Conservation (phyloP, 2,113 vertebrate species). For the Pithys albifrons region DNA sequence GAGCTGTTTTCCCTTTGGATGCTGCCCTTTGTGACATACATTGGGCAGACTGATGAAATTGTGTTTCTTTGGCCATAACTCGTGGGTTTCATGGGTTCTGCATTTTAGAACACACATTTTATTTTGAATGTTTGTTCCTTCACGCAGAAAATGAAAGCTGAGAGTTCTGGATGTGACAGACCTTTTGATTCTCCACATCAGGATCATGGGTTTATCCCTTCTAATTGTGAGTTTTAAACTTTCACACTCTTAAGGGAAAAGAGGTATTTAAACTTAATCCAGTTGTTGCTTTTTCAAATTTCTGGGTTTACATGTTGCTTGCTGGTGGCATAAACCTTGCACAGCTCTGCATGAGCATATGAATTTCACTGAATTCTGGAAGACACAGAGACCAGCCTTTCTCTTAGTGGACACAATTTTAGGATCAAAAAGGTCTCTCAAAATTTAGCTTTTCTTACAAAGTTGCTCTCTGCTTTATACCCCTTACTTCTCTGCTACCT, state of each 20-base stretch:
- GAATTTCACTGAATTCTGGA: neutral
- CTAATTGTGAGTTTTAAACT: constrained; percentile 55
- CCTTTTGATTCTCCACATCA: neutral
- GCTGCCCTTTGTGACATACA: neutral
- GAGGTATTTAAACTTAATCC: neutral
- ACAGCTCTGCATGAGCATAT: neutral
- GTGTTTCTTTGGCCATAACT: neutral
- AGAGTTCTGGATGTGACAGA: neutral
- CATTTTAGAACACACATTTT: neutral
- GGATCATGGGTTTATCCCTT: neutral
- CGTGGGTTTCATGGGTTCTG: neutral
- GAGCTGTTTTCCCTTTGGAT: neutral
- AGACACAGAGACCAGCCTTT: neutral
- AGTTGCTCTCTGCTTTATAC: neutral
- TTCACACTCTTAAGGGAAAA: neutral
- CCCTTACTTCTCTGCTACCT: neutral
- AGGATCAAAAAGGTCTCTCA: neutral
- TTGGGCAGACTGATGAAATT: neutral
- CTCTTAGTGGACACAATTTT: neutral
- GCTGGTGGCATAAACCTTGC: neutral
- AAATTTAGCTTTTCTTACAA: neutral
- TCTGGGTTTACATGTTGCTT: neutral
- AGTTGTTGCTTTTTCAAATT: neutral
- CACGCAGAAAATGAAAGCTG: constrained; percentile 50
- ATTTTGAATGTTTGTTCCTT: neutral